Percentiles rank a stretch among this genome's conserved stretches.
Conservation (phyloP, 2,113 vertebrate species). For the Gallinago paraguaiae region DNA sequence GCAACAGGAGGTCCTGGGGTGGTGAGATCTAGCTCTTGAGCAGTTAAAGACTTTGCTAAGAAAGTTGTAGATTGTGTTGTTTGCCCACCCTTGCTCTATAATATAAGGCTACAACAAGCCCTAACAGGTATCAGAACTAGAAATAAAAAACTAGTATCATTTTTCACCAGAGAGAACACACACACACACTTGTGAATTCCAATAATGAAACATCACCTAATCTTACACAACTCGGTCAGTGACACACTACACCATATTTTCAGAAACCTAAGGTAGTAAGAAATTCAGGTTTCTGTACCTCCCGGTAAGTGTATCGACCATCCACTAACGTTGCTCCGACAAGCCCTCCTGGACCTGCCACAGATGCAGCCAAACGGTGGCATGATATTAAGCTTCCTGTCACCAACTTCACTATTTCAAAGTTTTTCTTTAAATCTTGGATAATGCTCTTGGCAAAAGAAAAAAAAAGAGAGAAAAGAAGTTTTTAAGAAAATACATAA, state of each 20-base stretch:
- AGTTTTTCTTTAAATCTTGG: constrained; percentile 98
- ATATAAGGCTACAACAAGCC: background rate
- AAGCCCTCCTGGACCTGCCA: constrained; percentile 87
- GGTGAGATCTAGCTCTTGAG: background rate
- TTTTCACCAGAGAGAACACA: background rate
- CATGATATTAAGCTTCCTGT: constrained; percentile 94
- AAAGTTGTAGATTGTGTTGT: background rate
- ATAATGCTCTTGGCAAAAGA: constrained; percentile 89
- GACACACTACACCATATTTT: background rate
- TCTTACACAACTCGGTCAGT: background rate
- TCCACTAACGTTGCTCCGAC: constrained; percentile 89
- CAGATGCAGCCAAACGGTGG: constrained; percentile 88
- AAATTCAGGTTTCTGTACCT: constrained; percentile 75
- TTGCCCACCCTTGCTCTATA: background rate
- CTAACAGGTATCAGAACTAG: background rate
- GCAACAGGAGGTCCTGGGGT: background rate
- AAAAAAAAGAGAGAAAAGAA: background rate
- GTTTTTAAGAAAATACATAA: background rate
- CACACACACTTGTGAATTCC: background rate
- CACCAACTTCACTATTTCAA: constrained; percentile 97
- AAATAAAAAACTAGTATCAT: background rate
- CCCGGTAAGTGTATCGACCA: constrained; percentile 94
- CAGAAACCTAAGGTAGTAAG: background rate
- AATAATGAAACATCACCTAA: background rate
- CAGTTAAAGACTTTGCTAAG: background rate